Evolutionary conservation across 2,113 vertebrate species (phyloP), one percentile per base, ranked within the genome.

Genomic region (Helogale parvula): DNA sequence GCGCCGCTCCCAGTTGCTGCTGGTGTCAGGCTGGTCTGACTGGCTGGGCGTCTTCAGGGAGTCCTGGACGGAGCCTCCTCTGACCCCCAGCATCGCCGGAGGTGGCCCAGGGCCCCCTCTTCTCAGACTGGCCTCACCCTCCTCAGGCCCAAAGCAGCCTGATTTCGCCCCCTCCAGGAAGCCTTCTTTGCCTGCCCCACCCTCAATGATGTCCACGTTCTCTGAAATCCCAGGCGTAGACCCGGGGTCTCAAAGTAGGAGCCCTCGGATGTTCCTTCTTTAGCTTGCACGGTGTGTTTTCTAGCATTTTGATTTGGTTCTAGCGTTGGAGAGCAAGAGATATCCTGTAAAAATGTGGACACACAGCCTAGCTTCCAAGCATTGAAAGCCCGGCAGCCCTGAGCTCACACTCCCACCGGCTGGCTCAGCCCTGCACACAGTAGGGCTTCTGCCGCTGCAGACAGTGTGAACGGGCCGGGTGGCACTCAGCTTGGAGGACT

Each of bases 371-470:
- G 80, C 71, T 31, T 33, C 21, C 33, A 15, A 19, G n/a, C 0
- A 1, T 17, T 0, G 25, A 35, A 41, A 68, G 69, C n/a, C 41
- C 7, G 35, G 31, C 31, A 21, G 14, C 33, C 25, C 41, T 1
- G 7, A 2, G 74, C 10, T 65, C 41, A 1, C 4, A 3, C 27
- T 9, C 13, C 50, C 11, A 2, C 17, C 0, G 0, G 69, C 6
- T 10, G 35, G 35, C 29, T 69, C 52, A 27, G 90, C 9, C n/a
- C 50, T 2, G n/a, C 0, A 2, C 60, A 25, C 16, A 45, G 77
- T 6, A 47, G 94, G 79, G 65, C 10, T 38, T 23, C 12, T 1
- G 83, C 27, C 1, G 0, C 35, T 2, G 13, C 3, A 7, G 71
- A 29, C 3, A 4, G 45, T 3, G 0, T 3, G 60, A 35, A 12